Evolutionary conservation across 1,140 invertebrate genomes (phyloP).

Genomic region (Drosophila burlai): DNA sequence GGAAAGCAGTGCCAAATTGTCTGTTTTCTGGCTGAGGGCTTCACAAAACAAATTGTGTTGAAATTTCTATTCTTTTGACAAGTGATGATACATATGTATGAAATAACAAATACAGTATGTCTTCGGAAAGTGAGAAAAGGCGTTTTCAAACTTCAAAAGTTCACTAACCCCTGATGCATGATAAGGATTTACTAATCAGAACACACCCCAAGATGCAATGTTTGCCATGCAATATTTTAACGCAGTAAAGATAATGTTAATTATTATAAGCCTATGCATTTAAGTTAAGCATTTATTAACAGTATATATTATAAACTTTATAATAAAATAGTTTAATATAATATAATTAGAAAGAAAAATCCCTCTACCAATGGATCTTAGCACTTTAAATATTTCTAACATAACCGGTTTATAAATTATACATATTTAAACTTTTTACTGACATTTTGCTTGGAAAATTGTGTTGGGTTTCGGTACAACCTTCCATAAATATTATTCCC

Average conservation of each 20-base stretch:
- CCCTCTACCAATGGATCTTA: neutral
- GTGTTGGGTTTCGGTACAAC: neutral
- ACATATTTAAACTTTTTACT: neutral
- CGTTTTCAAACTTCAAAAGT: neutral
- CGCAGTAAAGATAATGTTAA: neutral
- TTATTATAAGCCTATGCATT: neutral
- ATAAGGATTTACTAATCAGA: neutral
- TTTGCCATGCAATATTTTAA: neutral
- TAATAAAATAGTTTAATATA: no score
- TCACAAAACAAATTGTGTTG: slow-evolving; percentile 9
- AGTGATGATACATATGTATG: slow-evolving; percentile 9
- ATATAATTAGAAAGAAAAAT: no score
- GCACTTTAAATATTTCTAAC: neutral
- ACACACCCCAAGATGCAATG: slow-evolving; percentile 6
- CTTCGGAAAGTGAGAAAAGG: neutral
- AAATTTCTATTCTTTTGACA: slow-evolving; percentile 26
- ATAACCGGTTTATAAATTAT: neutral
- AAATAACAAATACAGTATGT: slow-evolving; percentile 12
- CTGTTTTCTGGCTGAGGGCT: slow-evolving; percentile 6
- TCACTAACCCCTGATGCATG: neutral
- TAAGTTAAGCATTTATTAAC: neutral
- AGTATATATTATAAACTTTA: neutral
- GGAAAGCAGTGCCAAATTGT: slow-evolving; percentile 16
- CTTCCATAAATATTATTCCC: neutral
- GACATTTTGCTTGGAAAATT: no score